Evolutionary conservation across 1,140 invertebrate species (phyloP), one percentile per base, ranked within the genome.

Genomic region (Centruroides sculpturatus): DNA sequence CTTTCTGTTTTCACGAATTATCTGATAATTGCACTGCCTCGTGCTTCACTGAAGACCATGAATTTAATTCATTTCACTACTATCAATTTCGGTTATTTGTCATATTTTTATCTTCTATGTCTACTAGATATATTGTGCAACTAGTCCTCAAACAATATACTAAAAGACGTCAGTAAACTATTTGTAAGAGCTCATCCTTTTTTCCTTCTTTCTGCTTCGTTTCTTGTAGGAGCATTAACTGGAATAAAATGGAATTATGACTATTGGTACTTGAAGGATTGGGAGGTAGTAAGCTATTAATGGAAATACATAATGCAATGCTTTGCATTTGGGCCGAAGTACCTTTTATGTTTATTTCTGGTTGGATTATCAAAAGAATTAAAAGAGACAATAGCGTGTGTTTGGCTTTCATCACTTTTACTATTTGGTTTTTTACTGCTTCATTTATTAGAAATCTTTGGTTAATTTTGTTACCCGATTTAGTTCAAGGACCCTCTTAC

Each of bases 221-320:
- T 90, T 59, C 77, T 82, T 5, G 82, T 89, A 50, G 92, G 92
- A 1, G 78, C 92, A 61, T 85, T 87, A 59, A 92, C 87, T 0
- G 88, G 84, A 0, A 71, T 92, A 1, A 76, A 92, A 13, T 93
- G 91, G 87, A 83, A 89, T 60, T 95, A 90, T 71, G 73, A 92
- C 23, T 75, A 71, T 63, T 71, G 70, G 70, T 74, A 69, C 59
- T 64, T 76, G 34, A 58, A 68, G 55, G 60, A 69, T 10, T 64
- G 62, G 50, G 64, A 47, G 55, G 60, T 1, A 59, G 59, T 51
- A 66, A 92, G 74, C 85, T 89, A 0, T 71, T 95, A 3, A 82
- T 94, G 72, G 92, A 91, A 2, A 67, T 84, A 1, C 82, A 82
- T 4, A 51, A 47, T 36, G 54, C 41, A 34, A 5, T 55, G 4